Evolutionary conservation across 2,113 vertebrate species (phyloP), one percentile per base, ranked within the genome.

Genomic region (Lonchura striata): DNA sequence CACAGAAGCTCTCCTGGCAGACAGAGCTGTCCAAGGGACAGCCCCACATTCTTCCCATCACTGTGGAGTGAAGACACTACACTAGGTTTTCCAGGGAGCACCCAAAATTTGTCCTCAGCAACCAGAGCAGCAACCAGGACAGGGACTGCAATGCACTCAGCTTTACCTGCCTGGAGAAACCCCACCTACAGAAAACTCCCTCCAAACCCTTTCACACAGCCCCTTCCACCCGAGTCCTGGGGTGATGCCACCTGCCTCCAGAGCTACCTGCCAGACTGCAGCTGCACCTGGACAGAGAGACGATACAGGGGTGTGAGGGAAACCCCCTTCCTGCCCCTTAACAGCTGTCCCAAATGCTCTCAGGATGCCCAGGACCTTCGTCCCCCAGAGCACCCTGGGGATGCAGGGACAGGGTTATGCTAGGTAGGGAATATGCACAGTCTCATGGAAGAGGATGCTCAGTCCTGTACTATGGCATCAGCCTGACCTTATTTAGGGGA

Each of bases 321-420:
- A 82, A 28, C 6, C 53, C 41, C 63, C 15, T 9, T 72, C 15
- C 20, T 49, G 10, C 9, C 46, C 66, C 76, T 23, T 17, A 1
- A 21, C 2, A 2, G 10, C 47, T 63, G 61, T 39, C 30, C 64
- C 11, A 2, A 49, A 44, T 39, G 20, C 39, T 79, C 35, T 77
- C 33, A 37, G 35, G 17, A 37, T 82, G 49, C 33, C 57, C 0
- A 2, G 31, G 7, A 28, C 20, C 44, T 44, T 39, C 1, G 0
- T 7, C 1, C 7, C 4, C 10, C 4, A 1, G 25, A 2, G 1
- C 25, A 50, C 20, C 4, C 13, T 2, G 3, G 35, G 28, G 15
- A 76, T 50, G 27, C 21, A 85, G 50, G 23, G 33, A 69, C 46
- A 47, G 41, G 15, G 30, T 64, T 15, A 3, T 42, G 42, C 37